Base-by-base conservation (phyloP, 2,888 invertebrate genomes). In the Dynastes tityus region DNA sequence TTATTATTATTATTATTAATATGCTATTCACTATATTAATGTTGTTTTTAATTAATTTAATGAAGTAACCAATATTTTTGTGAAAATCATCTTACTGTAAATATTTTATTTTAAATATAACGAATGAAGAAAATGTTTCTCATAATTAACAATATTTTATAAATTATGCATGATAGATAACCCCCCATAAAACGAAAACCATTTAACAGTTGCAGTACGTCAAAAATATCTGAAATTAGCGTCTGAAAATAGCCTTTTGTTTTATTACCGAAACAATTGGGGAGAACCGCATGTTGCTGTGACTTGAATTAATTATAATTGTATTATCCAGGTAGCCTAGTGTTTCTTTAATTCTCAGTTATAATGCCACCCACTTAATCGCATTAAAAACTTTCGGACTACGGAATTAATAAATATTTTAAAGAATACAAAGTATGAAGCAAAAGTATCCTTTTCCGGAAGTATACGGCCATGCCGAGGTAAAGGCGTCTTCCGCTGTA, bases 221-320 rank as follows among this genome's bases (percentile, higher is more conserved):
- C 5, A 13, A 53, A n/a, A 53, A 53, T 53, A 53, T 53, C 53
- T 53, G n/a, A 61, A 61, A 11, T 27, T 11, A 61, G 61, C 22
- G 8, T 61, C 3, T 61, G 22, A 22, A 27, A 61, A 61, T 61
- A 27, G 16, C 16, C 22, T 16, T 40, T 45, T n/a, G 13, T 67
- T 45, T 67, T 67, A 45, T 45, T 45, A 61, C 11, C 2, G 61
- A 61, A 61, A 61, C 13, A 53, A 53, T 45, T 45, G 67, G 13
- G 16, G 9, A 67, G 16, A n/a, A 22, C 13, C 22, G 40, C 22
- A 40, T 4, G 67, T 13, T 45, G 13, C 22, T 16, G 29, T 67
- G 65, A 65, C 65, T n/a, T 45, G 67, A 67, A 67, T 67, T 45
- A 37, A 40, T 67, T 67, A 22, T 16, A 37, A 64, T 45, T 45